Evolutionary conservation across 2,888 invertebrate species (phyloP).

Genomic region (Pachydiplax longipennis): DNA sequence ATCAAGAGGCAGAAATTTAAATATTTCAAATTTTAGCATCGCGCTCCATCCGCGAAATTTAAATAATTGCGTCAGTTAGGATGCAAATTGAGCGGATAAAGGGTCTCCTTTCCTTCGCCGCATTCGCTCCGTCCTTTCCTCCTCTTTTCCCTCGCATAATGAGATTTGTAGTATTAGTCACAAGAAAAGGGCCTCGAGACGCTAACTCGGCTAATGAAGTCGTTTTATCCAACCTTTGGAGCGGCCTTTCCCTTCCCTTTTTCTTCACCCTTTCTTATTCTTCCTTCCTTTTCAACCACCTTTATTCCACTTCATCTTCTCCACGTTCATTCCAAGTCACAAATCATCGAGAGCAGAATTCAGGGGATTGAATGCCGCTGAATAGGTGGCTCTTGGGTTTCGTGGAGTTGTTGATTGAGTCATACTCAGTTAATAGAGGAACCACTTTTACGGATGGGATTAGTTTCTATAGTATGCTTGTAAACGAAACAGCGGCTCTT

Average conservation of each 20-base stretch:
- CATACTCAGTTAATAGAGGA: too few species aligned
- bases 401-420: too few species aligned
- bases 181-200: slow-evolving; percentile 9
- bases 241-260: neutral
- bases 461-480: too few species aligned
- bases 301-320: neutral
- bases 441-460: too few species aligned
- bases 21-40: neutral
- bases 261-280: neutral
- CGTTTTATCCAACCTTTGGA: slow-evolving; percentile 16
- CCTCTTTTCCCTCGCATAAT: neutral
- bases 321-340: neutral
- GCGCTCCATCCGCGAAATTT: neutral
- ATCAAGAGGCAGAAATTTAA: neutral
- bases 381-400: neutral
- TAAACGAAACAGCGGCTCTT: too few species aligned
- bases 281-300: neutral
- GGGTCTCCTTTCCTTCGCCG: neutral
- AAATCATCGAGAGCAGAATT: neutral
- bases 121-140: neutral
- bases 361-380: neutral
- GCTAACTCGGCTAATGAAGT: slow-evolving; percentile 36
- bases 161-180: slow-evolving; percentile 39
- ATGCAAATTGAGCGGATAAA: neutral
- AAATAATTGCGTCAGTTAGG: neutral